phyloP scores from a whole-genome alignment of 2,888 invertebrate species.

The Perizoma flavofasciatum region DNA sequence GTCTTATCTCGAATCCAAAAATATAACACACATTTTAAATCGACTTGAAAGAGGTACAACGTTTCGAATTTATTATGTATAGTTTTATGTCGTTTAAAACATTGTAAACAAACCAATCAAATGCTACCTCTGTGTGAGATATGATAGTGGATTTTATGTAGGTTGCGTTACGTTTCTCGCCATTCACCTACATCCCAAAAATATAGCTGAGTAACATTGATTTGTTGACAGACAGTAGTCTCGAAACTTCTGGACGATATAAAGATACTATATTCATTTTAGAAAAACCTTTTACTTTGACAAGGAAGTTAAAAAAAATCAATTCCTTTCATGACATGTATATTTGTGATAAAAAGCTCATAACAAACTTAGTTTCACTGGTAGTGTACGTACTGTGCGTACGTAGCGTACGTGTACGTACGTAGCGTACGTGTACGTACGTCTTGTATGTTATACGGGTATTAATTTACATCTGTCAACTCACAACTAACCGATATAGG shows the following conservation, averaged over 20 bases:
- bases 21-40: no score
- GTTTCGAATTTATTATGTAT: no score
- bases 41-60: no score
- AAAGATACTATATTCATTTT: no score
- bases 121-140: not conserved
- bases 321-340: no score
- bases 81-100: not conserved
- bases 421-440: no score
- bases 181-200: not conserved
- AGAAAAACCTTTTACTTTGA: no score
- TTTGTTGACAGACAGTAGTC: slow-evolving; percentile 1
- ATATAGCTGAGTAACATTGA: not conserved
- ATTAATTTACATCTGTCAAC: not conserved
- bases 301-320: no score
- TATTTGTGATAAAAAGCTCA: not conserved
- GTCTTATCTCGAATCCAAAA: no score
- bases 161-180: slow-evolving; percentile 3
- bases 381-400: not conserved
- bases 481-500: not conserved
- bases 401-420: no score
- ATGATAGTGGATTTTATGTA: slow-evolving; percentile 2
- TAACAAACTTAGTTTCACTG: not conserved
- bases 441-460: not conserved
- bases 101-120: not conserved
- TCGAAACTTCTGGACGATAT: not conserved